These are phyloP conservation scores for Melanocharis versteri DNA, from an alignment of 2,113 vertebrate genomes.

Conservation along the genomic window DNA sequence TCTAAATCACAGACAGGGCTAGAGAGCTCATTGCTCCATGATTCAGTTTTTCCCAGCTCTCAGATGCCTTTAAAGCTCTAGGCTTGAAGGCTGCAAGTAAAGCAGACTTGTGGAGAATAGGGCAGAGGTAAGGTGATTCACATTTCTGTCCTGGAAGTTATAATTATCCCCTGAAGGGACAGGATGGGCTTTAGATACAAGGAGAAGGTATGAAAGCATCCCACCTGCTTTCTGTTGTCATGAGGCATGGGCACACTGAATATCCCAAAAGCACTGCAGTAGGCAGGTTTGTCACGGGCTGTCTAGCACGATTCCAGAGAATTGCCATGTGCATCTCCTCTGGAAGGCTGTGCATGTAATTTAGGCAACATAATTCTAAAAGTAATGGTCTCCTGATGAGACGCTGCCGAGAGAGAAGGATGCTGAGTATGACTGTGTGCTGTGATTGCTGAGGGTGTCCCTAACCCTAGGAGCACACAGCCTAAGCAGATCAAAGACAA, in stretches of 20 bases:
- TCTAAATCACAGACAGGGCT: neutral
- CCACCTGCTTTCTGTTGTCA: neutral
- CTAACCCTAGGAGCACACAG: neutral
- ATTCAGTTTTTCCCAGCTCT: neutral
- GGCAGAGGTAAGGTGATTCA: neutral
- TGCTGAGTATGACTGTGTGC: neutral
- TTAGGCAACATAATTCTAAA: neutral
- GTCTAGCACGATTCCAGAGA: neutral
- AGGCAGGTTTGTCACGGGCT: neutral
- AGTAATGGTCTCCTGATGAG: neutral
- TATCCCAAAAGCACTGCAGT: neutral
- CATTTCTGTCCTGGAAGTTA: neutral
- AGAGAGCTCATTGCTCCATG: neutral
- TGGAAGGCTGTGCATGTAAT: neutral
- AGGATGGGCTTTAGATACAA: neutral
- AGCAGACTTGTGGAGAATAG: neutral
- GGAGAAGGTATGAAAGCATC: neutral
- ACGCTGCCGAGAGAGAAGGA: neutral
- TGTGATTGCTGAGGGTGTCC: neutral
- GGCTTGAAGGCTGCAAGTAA: neutral
- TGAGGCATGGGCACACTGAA: fast-evolving
- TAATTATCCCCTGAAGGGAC: neutral
- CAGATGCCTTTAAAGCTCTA: neutral
- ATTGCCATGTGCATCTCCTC: neutral
- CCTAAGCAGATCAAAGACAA: neutral